A percentile compares a stretch with the other conserved stretches of the same genome.
phyloP scores from a whole-genome alignment of 2,888 invertebrate genomes.

The Tolmerus cingulatus region DNA sequence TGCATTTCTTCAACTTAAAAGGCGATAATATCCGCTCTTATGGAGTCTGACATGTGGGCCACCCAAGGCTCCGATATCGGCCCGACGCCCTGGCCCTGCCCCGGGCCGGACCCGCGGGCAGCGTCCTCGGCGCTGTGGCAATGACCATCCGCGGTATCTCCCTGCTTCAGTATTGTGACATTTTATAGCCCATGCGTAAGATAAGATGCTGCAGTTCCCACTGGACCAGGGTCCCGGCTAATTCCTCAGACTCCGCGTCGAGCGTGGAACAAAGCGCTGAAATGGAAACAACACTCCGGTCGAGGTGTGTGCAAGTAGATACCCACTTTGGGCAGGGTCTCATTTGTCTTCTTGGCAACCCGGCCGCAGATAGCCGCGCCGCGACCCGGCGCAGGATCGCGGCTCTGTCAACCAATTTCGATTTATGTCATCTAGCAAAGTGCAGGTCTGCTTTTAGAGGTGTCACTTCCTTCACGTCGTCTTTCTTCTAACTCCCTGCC shows the following conservation, averaged over 20 bases:
- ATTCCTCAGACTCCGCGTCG: slow-evolving; percentile 2
- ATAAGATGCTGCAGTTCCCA: slow-evolving; percentile 45
- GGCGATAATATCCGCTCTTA: slow-evolving; percentile 65
- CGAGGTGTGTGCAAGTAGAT: slow-evolving; percentile 26
- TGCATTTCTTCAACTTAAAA: slow-evolving; percentile 64
- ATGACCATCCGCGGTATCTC: slow-evolving; percentile 42
- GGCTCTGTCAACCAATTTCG: slow-evolving; percentile 45
- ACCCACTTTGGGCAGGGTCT: slow-evolving; percentile 15
- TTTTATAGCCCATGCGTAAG: slow-evolving; percentile 50
- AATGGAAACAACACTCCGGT: slow-evolving; percentile 24
- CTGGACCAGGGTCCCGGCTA: slow-evolving; percentile 19
- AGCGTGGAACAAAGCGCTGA: slow-evolving; percentile 24
- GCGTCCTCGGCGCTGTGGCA: slow-evolving; percentile 38
- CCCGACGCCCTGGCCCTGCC: slow-evolving; percentile 22
- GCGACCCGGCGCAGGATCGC: slow-evolving; percentile 43
- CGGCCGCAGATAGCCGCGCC: neutral
- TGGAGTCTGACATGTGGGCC: slow-evolving; percentile 64
- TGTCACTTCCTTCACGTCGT: slow-evolving; percentile 41
- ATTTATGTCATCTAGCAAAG: slow-evolving; percentile 47
- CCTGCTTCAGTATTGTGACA: slow-evolving; percentile 47
- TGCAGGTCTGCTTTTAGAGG: slow-evolving; percentile 47
- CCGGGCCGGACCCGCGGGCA: slow-evolving; percentile 26
- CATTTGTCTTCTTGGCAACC: slow-evolving; percentile 40
- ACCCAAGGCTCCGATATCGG: slow-evolving; percentile 62
- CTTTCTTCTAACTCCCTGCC: neutral